Conservation (phyloP, 2,113 vertebrate species). For the Lepus americanus region DNA sequence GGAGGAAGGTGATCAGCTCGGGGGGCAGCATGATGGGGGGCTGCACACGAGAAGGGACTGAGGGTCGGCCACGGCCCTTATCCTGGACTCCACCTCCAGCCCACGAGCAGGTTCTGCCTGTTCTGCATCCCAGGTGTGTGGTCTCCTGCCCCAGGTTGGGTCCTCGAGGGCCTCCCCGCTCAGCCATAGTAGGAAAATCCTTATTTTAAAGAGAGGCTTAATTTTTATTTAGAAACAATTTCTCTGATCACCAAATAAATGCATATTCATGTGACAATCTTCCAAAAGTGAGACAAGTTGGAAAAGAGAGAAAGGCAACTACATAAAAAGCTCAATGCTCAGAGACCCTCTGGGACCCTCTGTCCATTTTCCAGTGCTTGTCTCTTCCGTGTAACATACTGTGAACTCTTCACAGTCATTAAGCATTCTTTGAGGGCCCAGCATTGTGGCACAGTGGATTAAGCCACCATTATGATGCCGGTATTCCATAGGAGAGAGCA, state of each 20-base stretch:
- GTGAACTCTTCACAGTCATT: not conserved
- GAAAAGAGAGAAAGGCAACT: not conserved
- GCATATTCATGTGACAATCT: not conserved
- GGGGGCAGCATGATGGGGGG: too few species aligned
- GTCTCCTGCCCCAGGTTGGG: not conserved
- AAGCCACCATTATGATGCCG: too few species aligned
- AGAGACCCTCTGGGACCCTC: not conserved
- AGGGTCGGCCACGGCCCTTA: not conserved
- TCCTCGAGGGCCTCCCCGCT: not conserved
- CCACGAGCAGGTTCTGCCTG: not conserved
- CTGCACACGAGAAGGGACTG: not conserved
- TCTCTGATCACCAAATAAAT: not conserved
- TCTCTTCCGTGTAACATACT: not conserved
- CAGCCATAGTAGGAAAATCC: not conserved
- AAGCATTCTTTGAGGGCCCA: not conserved
- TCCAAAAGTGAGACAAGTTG: not conserved
- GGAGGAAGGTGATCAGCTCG: not conserved
- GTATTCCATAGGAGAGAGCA: too few species aligned
- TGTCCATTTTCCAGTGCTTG: not conserved
- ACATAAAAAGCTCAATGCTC: not conserved
- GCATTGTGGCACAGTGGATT: too few species aligned
- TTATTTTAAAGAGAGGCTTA: not conserved
- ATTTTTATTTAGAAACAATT: not conserved
- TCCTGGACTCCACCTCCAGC: not conserved
- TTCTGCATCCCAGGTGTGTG: not conserved